phyloP scores from a whole-genome alignment of 23 tunicate species.

The Phallusia fumigata region DNA sequence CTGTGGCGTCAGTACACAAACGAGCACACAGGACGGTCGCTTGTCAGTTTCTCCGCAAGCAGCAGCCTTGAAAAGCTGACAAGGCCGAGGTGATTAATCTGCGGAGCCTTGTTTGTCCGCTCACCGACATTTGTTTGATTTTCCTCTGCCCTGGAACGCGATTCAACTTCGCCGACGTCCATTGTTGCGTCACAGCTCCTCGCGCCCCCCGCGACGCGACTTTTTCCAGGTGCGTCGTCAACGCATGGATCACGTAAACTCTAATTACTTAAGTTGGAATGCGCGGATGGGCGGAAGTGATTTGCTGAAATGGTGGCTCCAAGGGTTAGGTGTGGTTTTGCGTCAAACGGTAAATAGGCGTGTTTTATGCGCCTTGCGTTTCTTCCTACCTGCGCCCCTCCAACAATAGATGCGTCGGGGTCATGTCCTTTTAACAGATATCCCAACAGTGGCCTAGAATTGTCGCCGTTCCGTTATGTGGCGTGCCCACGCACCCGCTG shows the following conservation, averaged over 20 bases:
- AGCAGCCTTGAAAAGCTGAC: neutral
- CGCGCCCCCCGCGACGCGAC: neutral
- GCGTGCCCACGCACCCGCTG: too few species aligned
- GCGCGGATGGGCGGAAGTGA: neutral
- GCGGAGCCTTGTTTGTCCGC: neutral
- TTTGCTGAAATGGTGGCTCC: too few species aligned
- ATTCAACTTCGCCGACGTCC: constrained; percentile 13
- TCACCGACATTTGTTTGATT: neutral
- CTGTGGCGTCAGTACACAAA: too few species aligned
- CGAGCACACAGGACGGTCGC: too few species aligned
- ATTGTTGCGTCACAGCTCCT: constrained; percentile 2
- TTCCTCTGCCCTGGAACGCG: constrained; percentile 1
- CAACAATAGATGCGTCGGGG: too few species aligned
- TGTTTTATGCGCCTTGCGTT: too few species aligned
- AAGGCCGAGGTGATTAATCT: neutral
- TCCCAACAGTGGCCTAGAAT: too few species aligned
- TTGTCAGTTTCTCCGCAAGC: neutral
- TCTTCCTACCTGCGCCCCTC: too few species aligned
- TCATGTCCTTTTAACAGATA: too few species aligned
- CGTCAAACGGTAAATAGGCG: too few species aligned
- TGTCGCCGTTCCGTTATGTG: too few species aligned
- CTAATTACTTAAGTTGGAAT: neutral
- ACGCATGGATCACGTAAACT: neutral
- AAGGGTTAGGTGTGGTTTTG: too few species aligned
- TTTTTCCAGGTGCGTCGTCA: neutral